These are phyloP conservation scores for Streptopelia turtur DNA, from an alignment of 2,797 vertebrate genomes.

Conservation along the genomic window DNA sequence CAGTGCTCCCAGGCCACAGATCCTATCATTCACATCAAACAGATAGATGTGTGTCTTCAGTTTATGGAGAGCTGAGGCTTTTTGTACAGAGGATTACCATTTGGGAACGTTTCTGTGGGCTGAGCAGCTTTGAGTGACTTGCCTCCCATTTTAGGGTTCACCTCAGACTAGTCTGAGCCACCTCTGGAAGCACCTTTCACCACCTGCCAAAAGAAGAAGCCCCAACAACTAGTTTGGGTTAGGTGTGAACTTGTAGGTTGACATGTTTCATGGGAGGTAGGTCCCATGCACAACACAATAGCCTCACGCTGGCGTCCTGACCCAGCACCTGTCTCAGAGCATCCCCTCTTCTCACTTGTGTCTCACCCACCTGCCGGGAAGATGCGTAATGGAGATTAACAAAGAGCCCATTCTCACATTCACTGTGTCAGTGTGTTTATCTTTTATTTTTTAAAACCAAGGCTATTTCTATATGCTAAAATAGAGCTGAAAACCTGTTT, in stretches of 20 bases:
- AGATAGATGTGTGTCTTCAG: rapidly evolving
- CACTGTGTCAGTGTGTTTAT: not conserved
- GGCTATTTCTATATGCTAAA: not conserved
- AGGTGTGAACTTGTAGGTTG: not conserved
- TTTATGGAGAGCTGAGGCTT: not conserved
- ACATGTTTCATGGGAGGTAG: not conserved
- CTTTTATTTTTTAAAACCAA: not conserved
- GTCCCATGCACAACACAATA: rapidly evolving
- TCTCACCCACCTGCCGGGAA: not conserved
- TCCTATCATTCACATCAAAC: not conserved
- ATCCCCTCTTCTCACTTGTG: not conserved
- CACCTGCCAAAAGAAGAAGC: not conserved
- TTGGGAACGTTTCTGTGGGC: not conserved
- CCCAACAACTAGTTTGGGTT: not conserved
- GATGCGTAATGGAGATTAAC: not conserved
- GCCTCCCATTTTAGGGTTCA: not conserved
- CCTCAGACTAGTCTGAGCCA: not conserved
- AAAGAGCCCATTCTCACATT: not conserved
- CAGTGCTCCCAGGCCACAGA: not conserved
- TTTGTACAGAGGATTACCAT: not conserved
- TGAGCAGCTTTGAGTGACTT: not conserved
- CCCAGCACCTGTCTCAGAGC: not conserved
- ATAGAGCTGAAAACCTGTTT: not conserved
- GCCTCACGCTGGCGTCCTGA: not conserved
- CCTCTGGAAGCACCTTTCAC: not conserved